phyloP scores from a whole-genome alignment of 2,888 invertebrate species.

The Eucera pruinosa region DNA sequence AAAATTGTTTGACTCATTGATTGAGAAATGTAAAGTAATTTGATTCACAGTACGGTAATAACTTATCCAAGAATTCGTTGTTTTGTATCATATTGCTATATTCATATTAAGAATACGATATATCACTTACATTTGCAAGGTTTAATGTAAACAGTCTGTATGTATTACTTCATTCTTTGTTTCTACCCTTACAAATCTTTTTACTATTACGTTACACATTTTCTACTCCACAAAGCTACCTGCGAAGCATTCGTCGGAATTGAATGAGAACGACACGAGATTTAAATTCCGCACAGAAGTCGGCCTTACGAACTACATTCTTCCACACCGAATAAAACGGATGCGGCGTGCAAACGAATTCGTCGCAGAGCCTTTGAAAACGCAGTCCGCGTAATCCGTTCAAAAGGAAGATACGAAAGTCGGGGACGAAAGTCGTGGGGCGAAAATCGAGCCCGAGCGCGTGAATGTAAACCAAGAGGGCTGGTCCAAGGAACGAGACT shows the following conservation, averaged over 20 bases:
- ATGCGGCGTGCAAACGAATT: slow-evolving; percentile 32
- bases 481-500: slow-evolving; percentile 2
- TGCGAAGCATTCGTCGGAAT: neutral
- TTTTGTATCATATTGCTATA: no score
- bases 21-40: no score
- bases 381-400: slow-evolving; percentile 39
- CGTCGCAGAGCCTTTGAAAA: slow-evolving; percentile 19
- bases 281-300: neutral
- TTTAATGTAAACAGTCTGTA: no score
- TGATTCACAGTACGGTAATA: no score
- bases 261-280: neutral
- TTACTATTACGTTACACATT: no score
- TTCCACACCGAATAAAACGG: slow-evolving; percentile 15
- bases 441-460: slow-evolving; percentile 49
- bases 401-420: slow-evolving; percentile 44
- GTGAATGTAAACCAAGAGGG: slow-evolving; percentile 46
- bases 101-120: no score
- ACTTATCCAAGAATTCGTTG: no score
- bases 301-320: neutral
- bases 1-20: no score
- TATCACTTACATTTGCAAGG: no score
- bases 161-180: neutral
- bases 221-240: neutral
- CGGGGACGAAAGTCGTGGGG: slow-evolving; percentile 21
- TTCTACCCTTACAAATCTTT: neutral